Evolutionary conservation across 2,113 vertebrate genomes (phyloP).

Genomic region (Balaeniceps rex): DNA sequence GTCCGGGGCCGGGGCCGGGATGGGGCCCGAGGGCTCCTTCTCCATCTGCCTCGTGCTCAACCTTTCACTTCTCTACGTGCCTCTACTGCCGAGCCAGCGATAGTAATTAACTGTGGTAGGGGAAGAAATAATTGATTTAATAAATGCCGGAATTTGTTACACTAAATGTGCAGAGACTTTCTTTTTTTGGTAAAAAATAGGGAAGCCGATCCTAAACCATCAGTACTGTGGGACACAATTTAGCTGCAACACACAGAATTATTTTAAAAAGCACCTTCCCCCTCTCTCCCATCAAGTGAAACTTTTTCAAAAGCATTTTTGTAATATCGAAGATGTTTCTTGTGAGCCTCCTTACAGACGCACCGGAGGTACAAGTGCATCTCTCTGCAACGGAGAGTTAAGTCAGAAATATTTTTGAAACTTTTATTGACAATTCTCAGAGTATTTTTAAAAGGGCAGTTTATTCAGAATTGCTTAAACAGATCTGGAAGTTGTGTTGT

Average conservation of each 20-base stretch:
- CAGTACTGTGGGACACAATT: not conserved
- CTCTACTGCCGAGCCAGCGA: not conserved
- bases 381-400: not conserved
- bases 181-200: not conserved
- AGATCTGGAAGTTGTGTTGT: not conserved
- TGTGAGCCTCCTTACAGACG: not conserved
- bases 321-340: not conserved
- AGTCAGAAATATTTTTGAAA: not conserved
- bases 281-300: not conserved
- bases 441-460: not conserved
- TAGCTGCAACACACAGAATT: not conserved
- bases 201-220: not conserved
- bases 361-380: not conserved
- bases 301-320: not conserved
- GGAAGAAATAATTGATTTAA: not conserved
- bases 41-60: not conserved
- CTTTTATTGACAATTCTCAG: not conserved
- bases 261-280: not conserved
- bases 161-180: not conserved
- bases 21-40: not conserved
- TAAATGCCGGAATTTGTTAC: no score
- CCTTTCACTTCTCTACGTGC: no score
- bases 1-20: not conserved
- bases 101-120: not conserved
- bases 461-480: not conserved